A percentile compares a stretch with the other conserved stretches of the same genome.
Evolutionary conservation across 2,888 invertebrate genomes (phyloP).

Genomic region (Chrysina gloriosa): DNA sequence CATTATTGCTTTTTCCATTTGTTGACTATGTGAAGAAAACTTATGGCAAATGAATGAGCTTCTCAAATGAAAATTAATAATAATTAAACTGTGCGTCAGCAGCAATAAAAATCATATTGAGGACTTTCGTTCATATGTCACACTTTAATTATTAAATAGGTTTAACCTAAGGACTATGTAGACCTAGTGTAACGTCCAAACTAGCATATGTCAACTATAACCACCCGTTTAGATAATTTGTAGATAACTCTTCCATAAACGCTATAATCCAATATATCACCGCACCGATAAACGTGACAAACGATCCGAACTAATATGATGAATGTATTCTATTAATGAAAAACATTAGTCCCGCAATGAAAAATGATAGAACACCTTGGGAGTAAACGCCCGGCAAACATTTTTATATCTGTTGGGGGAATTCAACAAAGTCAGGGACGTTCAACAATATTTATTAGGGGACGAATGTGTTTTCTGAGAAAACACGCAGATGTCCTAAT

Average conservation of each 20-base stretch:
- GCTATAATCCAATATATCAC: conserved; percentile 2
- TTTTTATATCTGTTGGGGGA: conserved; percentile 30
- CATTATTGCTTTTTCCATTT: no score
- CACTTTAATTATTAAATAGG: no score
- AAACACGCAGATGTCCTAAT: conserved; percentile 35
- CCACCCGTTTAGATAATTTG: background rate
- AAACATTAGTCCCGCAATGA: conserved; percentile 30
- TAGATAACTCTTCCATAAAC: background rate
- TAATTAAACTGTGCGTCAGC: no score
- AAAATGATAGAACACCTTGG: conserved; percentile 31
- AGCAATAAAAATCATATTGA: no score
- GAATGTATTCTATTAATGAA: conserved; percentile 30
- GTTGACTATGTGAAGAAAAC: no score
- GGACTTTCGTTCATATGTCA: no score
- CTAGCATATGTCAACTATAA: no score
- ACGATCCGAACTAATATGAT: conserved; percentile 28
- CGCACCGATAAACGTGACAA: conserved; percentile 28
- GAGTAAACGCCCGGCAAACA: conserved; percentile 19
- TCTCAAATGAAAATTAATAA: no score
- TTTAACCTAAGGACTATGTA: no score
- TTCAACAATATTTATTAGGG: conserved; percentile 17
- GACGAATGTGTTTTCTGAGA: conserved; percentile 28
- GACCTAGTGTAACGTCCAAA: no score
- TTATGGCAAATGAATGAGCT: no score
- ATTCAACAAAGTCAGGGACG: conserved; percentile 19